phyloP scores from a whole-genome alignment of 2,113 vertebrate genomes.

The Calidris pygmaea region DNA sequence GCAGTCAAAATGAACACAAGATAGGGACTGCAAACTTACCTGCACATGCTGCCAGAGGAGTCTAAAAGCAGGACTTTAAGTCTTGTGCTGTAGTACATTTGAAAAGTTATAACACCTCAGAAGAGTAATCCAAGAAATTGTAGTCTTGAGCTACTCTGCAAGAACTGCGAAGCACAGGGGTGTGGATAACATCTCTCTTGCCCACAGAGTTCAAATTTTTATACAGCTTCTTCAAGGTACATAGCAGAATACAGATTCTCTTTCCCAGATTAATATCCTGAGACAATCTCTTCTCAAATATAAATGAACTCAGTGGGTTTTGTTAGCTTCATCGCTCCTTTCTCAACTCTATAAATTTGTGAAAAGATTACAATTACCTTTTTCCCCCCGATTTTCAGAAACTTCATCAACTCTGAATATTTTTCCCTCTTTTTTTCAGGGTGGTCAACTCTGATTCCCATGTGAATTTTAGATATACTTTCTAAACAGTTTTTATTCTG shows the following conservation, averaged over 20 bases:
- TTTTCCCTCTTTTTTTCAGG: neutral
- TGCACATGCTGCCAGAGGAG: accelerated
- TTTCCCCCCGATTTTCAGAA: neutral
- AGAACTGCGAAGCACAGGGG: neutral
- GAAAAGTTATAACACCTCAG: neutral
- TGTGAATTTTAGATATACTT: neutral
- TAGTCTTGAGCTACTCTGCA: neutral
- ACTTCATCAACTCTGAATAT: neutral
- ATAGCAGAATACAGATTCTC: neutral
- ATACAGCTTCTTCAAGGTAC: neutral
- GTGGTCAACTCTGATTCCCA: neutral
- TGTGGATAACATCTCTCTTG: neutral
- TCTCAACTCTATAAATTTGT: neutral
- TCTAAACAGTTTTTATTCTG: neutral
- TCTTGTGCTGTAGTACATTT: neutral
- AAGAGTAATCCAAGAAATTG: neutral
- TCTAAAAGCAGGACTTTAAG: neutral
- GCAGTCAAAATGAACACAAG: neutral
- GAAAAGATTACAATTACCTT: neutral
- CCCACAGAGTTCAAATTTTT: neutral
- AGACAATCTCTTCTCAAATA: neutral
- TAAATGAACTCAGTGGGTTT: neutral
- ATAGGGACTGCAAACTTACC: neutral
- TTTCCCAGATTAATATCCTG: neutral
- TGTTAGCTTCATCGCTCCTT: neutral